Evolutionary conservation across 2,797 vertebrate genomes (phyloP), one percentile per base, ranked within the genome.

Genomic region (Chrosomus eos): DNA sequence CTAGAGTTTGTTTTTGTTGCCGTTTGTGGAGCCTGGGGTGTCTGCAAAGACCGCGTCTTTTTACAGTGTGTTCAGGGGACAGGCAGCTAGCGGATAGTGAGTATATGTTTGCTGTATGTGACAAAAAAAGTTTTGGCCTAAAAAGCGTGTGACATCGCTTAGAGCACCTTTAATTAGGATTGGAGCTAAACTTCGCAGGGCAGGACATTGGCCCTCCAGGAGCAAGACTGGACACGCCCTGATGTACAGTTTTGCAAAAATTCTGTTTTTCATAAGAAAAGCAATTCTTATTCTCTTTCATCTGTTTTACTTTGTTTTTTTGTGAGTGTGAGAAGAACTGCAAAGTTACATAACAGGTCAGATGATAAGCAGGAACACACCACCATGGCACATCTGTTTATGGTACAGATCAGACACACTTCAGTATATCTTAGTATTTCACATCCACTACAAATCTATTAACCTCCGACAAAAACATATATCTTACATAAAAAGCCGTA

Each of bases 371-470:
- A 4, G n/a, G 58, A 64, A 51, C 80, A 72, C 9, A 7, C 55
- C 18, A 40, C 19, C 43, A 67, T 67, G 38, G 23, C 53, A 78
- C 83, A 78, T 84, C 75, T 79, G 83, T 84, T 84, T 36, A 74
- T 40, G 21, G 21, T 76, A 82, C 55, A 60, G 36, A 72, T 58
- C 67, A 64, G 51, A 48, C 68, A 51, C 45, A 43, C 38, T 28
- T 9, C 19, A 71, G 19, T 70, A 75, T 55, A 62, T 21, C 45
- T 28, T 33, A 67, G 3, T 51, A 72, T 70, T 81, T 82, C 72
- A 51, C 78, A 87, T 76, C 19, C 77, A 51, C 43, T 36, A 67
- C 7, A 67, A 43, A 85, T 75, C 40, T 0, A 45, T 38, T 85
- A 68, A 60, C 31, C 74, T 48, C 43, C 2, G 7, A 72, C 31